Evolutionary conservation across 2,888 invertebrate genomes (phyloP), one percentile per base, ranked within the genome.

Genomic region (Chelonus formosanus): DNA sequence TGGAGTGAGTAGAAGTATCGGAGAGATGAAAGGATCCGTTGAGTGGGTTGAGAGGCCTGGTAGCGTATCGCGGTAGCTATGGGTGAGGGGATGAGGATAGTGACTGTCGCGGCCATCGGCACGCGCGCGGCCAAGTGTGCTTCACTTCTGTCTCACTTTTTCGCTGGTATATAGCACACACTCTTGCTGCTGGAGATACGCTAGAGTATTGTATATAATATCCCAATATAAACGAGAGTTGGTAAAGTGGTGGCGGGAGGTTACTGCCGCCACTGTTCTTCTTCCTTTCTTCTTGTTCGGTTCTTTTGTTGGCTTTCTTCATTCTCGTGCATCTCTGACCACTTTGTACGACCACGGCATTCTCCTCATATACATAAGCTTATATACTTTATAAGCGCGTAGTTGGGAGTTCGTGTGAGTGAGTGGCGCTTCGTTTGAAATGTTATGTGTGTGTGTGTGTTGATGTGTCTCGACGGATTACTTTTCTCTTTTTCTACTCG

Each of bases 51-150:
- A 68, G 57, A 63, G 54, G 53, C 50, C 47, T 43, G 62, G 60
- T 58, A 61, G 66, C 67, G 61, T 56, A 68, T 55, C 62, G 67
- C 60, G 68, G 55, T 43, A 67, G 67, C 62, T 65, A 40, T 45
- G 48, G 44, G 36, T 5, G 54, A 57, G 62, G 54, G 67, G 54
- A 56, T 36, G 44, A 61, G 63, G 47, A 58, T 50, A 35, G 63
- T 3, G 60, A 57, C 44, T 54, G 54, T 45, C 56, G 71, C 73
- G 72, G 76, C 76, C 77, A 79, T 78, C 78, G 82, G 81, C 82
- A 80, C 82, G 81, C 81, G 78, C 78, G 78, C 78, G 79, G 76
- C 76, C 75, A 79, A 80, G 75, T 75, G 78, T 75, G 75, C 78
- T 63, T 54, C 54, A 43, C 53, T 58, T 45, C 44, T 45, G 7